A percentile compares a stretch with the other conserved stretches of the same genome.
Evolutionary conservation across 2,113 vertebrate species (phyloP).

Genomic region (Spilogale gracilis): DNA sequence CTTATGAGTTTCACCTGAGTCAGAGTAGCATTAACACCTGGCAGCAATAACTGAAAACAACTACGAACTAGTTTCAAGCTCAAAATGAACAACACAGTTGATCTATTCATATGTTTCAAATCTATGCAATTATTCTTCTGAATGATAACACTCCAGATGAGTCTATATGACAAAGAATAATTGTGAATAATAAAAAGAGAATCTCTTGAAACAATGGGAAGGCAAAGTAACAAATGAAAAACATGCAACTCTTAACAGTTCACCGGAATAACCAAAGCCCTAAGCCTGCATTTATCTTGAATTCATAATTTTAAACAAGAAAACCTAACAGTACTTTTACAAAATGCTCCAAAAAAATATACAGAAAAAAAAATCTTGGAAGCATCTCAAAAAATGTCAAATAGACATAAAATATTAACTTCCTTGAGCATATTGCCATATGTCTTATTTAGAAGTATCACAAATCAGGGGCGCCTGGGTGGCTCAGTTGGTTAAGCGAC

Average conservation of each 20-base stretch:
- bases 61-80: not conserved
- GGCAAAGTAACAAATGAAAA: slow-evolving; percentile 11
- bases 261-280: not conserved
- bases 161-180: slow-evolving; percentile 30
- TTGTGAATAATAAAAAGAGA: slow-evolving; percentile 42
- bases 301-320: slow-evolving; percentile 46
- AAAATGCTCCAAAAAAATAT: slow-evolving; percentile 1
- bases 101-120: slow-evolving; percentile 61
- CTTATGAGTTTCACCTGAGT: not conserved
- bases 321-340: not conserved
- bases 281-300: not conserved
- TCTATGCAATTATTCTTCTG: not conserved
- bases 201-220: slow-evolving; percentile 43
- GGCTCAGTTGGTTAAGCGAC: no score
- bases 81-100: slow-evolving; percentile 25
- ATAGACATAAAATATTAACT: slow-evolving; percentile 38
- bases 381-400: slow-evolving; percentile 11
- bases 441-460: not conserved
- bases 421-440: not conserved
- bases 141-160: slow-evolving; percentile 14
- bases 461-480: no score
- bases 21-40: slow-evolving; percentile 1
- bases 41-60: slow-evolving; percentile 13
- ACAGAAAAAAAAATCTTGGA: not conserved
- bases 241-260: not conserved